phyloP scores from a whole-genome alignment of 2,113 vertebrate genomes.

The Calyptomena viridis region DNA sequence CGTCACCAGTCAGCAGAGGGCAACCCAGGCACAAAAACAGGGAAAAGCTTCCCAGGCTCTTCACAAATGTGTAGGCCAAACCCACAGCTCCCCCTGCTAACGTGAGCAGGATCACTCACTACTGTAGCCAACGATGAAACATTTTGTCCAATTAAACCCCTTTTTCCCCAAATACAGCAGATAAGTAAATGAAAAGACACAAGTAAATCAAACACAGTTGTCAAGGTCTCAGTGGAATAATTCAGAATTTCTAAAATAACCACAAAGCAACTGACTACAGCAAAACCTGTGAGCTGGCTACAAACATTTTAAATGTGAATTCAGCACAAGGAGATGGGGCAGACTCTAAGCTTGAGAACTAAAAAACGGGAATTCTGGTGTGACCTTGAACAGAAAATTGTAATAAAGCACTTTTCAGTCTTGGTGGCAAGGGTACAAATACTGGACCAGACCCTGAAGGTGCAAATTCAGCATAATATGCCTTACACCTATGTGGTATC shows the following conservation, averaged over 20 bases:
- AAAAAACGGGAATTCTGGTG: background rate
- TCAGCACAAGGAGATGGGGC: background rate
- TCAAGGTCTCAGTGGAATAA: background rate
- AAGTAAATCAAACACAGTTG: background rate
- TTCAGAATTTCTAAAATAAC: background rate
- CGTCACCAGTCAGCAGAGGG: slow-evolving; percentile 33
- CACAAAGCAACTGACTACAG: background rate
- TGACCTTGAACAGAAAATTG: background rate
- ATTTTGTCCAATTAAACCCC: background rate
- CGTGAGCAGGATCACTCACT: background rate
- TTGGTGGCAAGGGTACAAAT: background rate
- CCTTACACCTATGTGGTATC: background rate
- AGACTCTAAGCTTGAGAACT: background rate
- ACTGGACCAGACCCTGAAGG: background rate
- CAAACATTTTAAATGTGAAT: background rate
- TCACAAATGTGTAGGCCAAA: background rate
- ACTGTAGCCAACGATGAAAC: background rate
- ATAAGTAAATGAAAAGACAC: background rate
- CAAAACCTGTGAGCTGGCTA: background rate
- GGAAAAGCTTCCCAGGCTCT: background rate
- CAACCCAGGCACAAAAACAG: slow-evolving; percentile 26
- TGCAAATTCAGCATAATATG: background rate
- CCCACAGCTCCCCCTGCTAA: background rate
- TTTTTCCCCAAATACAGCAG: background rate
- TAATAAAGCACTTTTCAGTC: background rate